A percentile compares a stretch with the other conserved stretches of the same genome.
Evolutionary conservation across 2,113 vertebrate genomes (phyloP).

Genomic region (Echinops telfairi): DNA sequence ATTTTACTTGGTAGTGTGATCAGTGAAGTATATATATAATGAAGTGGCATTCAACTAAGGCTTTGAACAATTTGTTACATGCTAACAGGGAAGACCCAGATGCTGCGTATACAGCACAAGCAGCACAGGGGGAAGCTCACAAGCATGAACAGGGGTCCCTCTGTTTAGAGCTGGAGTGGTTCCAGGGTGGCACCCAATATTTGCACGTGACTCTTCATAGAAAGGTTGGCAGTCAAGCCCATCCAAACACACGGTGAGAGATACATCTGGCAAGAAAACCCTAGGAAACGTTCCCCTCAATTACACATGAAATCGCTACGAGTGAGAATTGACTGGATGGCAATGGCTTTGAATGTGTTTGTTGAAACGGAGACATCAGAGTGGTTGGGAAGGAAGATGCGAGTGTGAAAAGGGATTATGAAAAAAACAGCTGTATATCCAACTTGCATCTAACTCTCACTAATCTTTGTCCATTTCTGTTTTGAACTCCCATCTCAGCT

Average conservation of each 20-base stretch:
- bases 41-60: neutral
- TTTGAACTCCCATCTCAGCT: neutral
- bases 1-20: neutral
- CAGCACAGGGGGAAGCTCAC: neutral
- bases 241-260: neutral
- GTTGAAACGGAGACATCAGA: neutral
- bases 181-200: neutral
- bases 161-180: neutral
- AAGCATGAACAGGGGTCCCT: neutral
- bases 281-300: neutral
- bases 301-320: neutral
- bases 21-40: neutral
- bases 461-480: neutral
- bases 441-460: neutral
- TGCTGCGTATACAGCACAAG: neutral
- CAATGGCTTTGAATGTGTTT: neutral
- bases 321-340: neutral
- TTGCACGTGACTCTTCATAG: neutral
- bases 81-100: neutral
- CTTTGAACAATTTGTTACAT: neutral
- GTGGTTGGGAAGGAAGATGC: neutral
- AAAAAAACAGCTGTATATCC: neutral
- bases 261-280: neutral
- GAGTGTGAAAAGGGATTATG: neutral
- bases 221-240: neutral